Conservation (phyloP, 2,888 invertebrate genomes). For the Rhaphigaster nebulosa region DNA sequence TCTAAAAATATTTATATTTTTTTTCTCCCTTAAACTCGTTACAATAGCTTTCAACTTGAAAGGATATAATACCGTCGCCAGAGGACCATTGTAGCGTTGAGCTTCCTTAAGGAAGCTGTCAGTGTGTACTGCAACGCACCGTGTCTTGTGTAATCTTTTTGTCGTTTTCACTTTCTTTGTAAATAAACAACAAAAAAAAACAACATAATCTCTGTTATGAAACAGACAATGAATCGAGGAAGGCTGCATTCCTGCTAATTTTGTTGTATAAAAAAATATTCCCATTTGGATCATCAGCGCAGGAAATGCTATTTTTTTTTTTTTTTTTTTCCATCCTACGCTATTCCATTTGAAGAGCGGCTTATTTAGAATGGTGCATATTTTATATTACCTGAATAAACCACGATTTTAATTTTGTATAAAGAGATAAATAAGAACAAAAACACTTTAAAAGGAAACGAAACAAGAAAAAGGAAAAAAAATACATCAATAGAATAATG, state of each 20-base stretch:
- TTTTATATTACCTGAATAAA: too few species aligned
- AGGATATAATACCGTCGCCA: neutral
- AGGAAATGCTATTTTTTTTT: too few species aligned
- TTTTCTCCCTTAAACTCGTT: neutral
- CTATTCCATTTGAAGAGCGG: too few species aligned
- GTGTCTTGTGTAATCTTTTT: neutral
- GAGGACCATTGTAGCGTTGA: neutral
- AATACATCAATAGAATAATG: too few species aligned
- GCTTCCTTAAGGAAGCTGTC: neutral
- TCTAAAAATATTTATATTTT: too few species aligned
- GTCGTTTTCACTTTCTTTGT: slow-evolving; percentile 19
- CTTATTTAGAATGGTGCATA: too few species aligned
- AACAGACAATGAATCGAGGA: neutral
- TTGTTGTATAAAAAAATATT: neutral
- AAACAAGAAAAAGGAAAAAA: too few species aligned
- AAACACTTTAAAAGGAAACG: too few species aligned
- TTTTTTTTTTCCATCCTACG: too few species aligned
- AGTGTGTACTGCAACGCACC: neutral
- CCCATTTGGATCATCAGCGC: too few species aligned
- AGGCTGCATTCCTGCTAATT: neutral
- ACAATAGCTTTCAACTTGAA: neutral
- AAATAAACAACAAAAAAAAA: neutral
- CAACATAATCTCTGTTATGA: neutral
- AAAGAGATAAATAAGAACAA: too few species aligned
- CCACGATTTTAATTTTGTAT: too few species aligned